Base-by-base conservation (phyloP, 2,113 vertebrate genomes). In the Delphinapterus leucas region DNA sequence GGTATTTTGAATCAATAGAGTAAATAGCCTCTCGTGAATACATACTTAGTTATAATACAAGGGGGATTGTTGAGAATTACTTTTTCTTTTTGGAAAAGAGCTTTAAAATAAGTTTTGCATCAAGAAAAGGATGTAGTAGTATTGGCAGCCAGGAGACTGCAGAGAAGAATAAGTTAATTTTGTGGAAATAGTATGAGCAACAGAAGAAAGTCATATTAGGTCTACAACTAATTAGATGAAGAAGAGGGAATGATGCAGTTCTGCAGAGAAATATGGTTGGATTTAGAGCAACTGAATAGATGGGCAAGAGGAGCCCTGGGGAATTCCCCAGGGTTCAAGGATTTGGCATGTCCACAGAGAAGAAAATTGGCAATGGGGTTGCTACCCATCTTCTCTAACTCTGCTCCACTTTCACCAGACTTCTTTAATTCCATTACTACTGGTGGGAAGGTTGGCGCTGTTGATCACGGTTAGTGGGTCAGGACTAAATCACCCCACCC, bases 401-500 rank as follows among this genome's bases (percentile, higher is more conserved):
- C 80, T 90, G 87, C 41, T 76, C n/a, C 25, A 80, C 47, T 58
- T 96, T 92, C 5, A 87, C 36, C 65, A 88, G 58, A 88, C 36
- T 71, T 86, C 23, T 92, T 92, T 3, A 28, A 86, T 36, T 90
- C 70, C 31, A 25, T 33, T 92, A 38, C 31, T 25, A 13, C 23
- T 44, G 73, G 70, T 88, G 53, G 60, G n/a, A 68, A 18, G 93
- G 53, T 94, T 94, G 89, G n/a, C 79, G 28, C 10, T 76, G 53
- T 77, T 38, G 58, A 25, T 71, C 38, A 8, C 82, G 38, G 83
- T 53, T 67, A 85, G 88, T 88, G 73, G 67, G 20, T 87, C 93
- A 94, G 76, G 88, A 92, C 47, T 90, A 93, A 98, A 86, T 93
- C 47, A 95, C 13, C 6, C 8, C 95, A 74, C 63, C 96, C 89